A percentile compares a stretch with the other conserved stretches of the same genome.
Conservation (phyloP, 2,888 invertebrate species). For the Phlogophora meticulosa region DNA sequence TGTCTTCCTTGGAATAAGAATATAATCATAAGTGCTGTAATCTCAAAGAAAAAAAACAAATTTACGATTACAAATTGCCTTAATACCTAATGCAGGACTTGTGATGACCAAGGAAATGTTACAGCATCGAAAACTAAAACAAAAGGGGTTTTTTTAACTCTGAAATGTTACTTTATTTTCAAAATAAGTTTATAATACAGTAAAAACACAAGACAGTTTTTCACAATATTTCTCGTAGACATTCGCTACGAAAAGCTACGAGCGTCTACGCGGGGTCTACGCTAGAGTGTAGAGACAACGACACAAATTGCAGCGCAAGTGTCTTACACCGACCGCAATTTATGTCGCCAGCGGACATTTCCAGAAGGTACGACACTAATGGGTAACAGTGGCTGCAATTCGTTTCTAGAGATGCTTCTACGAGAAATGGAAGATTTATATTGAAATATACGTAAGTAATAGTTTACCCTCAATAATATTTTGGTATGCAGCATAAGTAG, state of each 20-base stretch:
- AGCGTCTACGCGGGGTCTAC: constrained; percentile 16
- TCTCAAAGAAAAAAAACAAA: no score
- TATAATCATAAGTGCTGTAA: no score
- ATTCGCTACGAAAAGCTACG: constrained; percentile 12
- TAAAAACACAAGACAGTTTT: background rate
- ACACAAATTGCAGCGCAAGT: constrained; percentile 53
- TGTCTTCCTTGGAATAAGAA: no score
- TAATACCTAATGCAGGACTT: no score
- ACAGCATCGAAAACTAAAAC: no score
- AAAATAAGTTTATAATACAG: background rate
- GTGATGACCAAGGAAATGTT: no score
- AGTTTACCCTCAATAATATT: no score
- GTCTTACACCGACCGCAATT: constrained; percentile 56
- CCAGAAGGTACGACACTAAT: constrained; percentile 33
- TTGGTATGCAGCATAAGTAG: no score
- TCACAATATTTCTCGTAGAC: background rate
- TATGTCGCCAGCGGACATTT: constrained; percentile 40
- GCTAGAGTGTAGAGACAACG: constrained; percentile 7
- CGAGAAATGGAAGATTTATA: constrained; percentile 30
- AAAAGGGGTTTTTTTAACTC: no score
- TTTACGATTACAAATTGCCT: no score
- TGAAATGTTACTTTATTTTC: no score
- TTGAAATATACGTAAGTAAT: background rate
- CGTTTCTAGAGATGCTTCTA: background rate
- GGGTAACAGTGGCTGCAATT: constrained; percentile 26